Conservation (phyloP, 2,113 vertebrate species). For the Macrotis lagotis region DNA sequence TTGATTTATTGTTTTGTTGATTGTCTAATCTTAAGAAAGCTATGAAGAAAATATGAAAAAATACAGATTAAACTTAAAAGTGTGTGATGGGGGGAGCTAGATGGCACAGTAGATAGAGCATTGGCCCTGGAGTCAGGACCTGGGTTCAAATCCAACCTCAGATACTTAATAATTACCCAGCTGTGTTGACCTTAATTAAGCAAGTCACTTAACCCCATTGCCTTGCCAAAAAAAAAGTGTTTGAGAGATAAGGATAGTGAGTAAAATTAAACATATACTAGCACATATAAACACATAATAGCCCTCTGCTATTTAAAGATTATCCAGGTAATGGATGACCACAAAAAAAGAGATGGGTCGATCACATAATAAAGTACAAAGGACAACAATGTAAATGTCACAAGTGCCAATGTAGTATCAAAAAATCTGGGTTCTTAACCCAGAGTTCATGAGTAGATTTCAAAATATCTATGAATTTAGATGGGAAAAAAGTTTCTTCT, state of each 20-base stretch:
- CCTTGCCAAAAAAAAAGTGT: too few relatives aligned
- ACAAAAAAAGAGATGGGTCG: not conserved
- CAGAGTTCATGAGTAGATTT: not conserved
- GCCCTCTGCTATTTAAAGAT: not conserved
- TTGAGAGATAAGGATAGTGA: not conserved
- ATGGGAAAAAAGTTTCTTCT: not conserved
- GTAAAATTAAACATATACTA: too few relatives aligned
- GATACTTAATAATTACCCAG: too few relatives aligned
- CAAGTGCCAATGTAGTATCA: not conserved
- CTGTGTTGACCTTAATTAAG: too few relatives aligned
- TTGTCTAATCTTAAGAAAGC: not conserved
- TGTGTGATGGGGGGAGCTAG: not conserved
- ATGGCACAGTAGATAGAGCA: too few relatives aligned
- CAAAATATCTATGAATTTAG: not conserved
- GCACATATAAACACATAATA: too few relatives aligned
- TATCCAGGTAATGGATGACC: not conserved
- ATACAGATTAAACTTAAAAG: not conserved
- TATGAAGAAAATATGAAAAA: not conserved
- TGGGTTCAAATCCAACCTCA: too few relatives aligned
- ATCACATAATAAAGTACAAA: not conserved
- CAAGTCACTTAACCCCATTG: too few relatives aligned
- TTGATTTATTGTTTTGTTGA: not conserved
- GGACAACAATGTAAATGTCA: not conserved
- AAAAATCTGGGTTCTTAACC: not conserved
- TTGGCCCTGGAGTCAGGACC: too few relatives aligned